A percentile compares a stretch with the other conserved stretches of the same genome.
Evolutionary conservation across 2,888 invertebrate species (phyloP).

Genomic region (Ophion ellenae): DNA sequence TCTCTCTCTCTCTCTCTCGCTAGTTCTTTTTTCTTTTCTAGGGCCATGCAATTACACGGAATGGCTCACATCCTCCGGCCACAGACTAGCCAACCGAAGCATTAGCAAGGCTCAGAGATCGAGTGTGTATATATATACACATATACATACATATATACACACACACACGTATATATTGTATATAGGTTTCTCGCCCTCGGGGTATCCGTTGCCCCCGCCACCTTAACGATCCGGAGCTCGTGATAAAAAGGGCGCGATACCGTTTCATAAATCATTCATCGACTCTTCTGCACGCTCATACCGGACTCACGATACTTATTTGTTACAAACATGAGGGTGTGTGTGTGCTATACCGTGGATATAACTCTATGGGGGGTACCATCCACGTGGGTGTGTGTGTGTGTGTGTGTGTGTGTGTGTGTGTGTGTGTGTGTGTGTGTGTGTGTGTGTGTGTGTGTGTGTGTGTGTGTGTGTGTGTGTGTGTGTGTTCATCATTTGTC

Average conservation of each 20-base stretch:
- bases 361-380: slow-evolving; percentile 17
- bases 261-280: slow-evolving; percentile 68
- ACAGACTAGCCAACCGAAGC: slow-evolving; percentile 62
- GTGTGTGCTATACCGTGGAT: neutral
- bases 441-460: slow-evolving; percentile 30
- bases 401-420: neutral
- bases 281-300: slow-evolving; percentile 44
- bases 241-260: slow-evolving; percentile 67
- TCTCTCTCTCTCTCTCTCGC: neutral
- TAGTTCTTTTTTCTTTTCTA: slow-evolving; percentile 33
- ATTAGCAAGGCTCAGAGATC: slow-evolving; percentile 62
- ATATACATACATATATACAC: neutral
- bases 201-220: slow-evolving; percentile 36
- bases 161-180: neutral
- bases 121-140: slow-evolving; percentile 18
- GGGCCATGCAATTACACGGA: slow-evolving; percentile 68
- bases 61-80: slow-evolving; percentile 71
- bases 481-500: slow-evolving; percentile 45
- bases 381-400: too few relatives aligned
- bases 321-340: neutral
- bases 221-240: slow-evolving; percentile 39
- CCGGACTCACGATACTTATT: slow-evolving; percentile 9
- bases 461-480: neutral
- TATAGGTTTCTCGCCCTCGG: slow-evolving; percentile 40
- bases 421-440: slow-evolving; percentile 16